These are phyloP conservation scores for Caradrina kadenii DNA, from an alignment of 2,888 invertebrate species.

Conservation along the genomic window DNA sequence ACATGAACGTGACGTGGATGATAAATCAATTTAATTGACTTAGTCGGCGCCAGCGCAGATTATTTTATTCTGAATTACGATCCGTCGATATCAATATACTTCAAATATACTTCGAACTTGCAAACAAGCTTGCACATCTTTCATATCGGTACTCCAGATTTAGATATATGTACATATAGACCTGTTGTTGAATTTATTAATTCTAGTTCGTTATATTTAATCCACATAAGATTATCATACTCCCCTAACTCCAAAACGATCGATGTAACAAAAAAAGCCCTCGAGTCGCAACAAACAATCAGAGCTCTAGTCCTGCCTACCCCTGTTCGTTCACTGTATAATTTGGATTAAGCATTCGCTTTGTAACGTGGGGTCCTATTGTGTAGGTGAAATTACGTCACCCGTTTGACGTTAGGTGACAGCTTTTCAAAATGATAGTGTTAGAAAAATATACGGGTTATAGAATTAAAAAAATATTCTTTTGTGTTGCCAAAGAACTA, in stretches of 20 bases:
- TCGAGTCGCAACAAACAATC: constrained; percentile 43
- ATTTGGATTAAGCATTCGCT: constrained; percentile 73
- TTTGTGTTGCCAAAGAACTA: not conserved
- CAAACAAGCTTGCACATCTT: too few species aligned
- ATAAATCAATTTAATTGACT: too few species aligned
- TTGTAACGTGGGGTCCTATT: constrained; percentile 62
- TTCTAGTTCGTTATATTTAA: constrained; percentile 23
- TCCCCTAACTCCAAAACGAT: constrained; percentile 18
- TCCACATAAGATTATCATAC: constrained; percentile 15
- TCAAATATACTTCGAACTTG: too few species aligned
- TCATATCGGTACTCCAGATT: not conserved
- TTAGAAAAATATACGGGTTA: constrained; percentile 49
- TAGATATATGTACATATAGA: not conserved
- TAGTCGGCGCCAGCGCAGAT: too few species aligned
- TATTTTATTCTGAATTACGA: too few species aligned
- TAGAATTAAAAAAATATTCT: not conserved
- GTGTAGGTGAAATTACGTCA: constrained; percentile 62
- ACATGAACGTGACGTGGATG: too few species aligned
- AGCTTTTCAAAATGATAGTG: constrained; percentile 61
- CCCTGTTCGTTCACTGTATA: constrained; percentile 63
- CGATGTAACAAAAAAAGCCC: constrained; percentile 36
- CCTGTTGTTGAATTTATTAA: constrained; percentile 11
- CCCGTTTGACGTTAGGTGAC: constrained; percentile 52
- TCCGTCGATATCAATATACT: too few species aligned
- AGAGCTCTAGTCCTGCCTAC: constrained; percentile 37